Conservation (phyloP, 2,888 invertebrate species). For the Acheta domesticus region DNA sequence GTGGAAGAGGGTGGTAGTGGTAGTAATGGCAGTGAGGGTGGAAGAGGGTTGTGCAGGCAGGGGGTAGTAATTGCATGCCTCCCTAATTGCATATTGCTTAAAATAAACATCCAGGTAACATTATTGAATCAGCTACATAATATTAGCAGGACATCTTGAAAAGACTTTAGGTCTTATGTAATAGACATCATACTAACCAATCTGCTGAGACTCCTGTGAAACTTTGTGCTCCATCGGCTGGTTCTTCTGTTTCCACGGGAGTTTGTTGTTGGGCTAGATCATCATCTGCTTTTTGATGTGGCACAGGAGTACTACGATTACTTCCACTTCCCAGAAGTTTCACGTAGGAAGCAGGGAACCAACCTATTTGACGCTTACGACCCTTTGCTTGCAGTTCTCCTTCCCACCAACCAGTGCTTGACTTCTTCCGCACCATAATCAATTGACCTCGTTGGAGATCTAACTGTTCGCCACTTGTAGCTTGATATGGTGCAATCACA, state of each 20-base stretch:
- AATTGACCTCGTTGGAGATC: conserved; percentile 86
- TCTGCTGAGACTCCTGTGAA: too few relatives aligned
- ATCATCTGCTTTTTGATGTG: conserved; percentile 49
- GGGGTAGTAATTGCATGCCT: too few relatives aligned
- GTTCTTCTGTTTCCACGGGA: neutral
- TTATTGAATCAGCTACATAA: too few relatives aligned
- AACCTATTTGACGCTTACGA: conserved; percentile 87
- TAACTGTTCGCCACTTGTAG: conserved; percentile 88
- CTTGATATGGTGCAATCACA: conserved; percentile 89
- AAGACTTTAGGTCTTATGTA: too few relatives aligned
- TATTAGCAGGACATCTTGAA: too few relatives aligned
- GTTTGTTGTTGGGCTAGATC: neutral
- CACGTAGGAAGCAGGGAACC: conserved; percentile 99
- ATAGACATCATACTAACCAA: too few relatives aligned
- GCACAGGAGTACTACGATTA: conserved; percentile 70
- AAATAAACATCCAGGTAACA: too few relatives aligned
- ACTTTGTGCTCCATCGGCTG: neutral
- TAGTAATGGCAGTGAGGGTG: too few relatives aligned
- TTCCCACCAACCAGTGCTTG: conserved; percentile 99
- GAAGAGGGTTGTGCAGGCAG: too few relatives aligned
- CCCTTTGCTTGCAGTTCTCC: conserved; percentile 89
- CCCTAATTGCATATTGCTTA: too few relatives aligned
- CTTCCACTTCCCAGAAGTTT: conserved; percentile 66
- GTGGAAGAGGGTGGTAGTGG: too few relatives aligned
- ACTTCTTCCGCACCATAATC: conserved; percentile 94